phyloP scores from a whole-genome alignment of 2,797 vertebrate species.

The Argya squamiceps region DNA sequence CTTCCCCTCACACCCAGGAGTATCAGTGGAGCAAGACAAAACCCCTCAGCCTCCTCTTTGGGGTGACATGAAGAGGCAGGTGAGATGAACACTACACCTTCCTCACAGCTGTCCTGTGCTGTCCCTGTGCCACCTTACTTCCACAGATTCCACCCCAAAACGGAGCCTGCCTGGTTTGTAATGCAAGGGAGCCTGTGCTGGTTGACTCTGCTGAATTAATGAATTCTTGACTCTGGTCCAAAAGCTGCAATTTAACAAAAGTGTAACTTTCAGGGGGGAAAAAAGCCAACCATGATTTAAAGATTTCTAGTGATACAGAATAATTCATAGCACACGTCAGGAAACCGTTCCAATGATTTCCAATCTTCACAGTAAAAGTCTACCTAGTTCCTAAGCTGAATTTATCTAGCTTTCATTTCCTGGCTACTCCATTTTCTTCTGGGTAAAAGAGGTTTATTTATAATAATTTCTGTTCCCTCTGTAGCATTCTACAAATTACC shows the following conservation, averaged over 20 bases:
- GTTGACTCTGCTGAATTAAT: not conserved
- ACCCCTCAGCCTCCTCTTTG: not conserved
- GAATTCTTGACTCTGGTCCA: not conserved
- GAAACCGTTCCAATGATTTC: not conserved
- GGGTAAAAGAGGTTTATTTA: not conserved
- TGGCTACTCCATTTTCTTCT: not conserved
- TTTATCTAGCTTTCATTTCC: not conserved
- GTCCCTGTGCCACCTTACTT: not conserved
- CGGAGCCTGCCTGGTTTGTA: not conserved
- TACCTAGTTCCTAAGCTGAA: not conserved
- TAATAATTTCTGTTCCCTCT: not conserved
- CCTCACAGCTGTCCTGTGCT: not conserved
- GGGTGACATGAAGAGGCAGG: not conserved
- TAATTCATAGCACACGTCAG: not conserved
- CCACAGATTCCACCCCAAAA: not conserved
- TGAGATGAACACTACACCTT: not conserved
- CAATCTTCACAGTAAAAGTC: not conserved
- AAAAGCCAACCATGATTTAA: not conserved
- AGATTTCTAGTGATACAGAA: not conserved
- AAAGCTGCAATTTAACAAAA: not conserved
- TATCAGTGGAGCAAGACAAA: not conserved
- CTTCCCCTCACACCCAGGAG: not conserved
- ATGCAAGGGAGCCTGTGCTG: not conserved
- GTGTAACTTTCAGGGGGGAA: not conserved
- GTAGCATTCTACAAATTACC: not conserved